Base-by-base conservation (phyloP, 2,113 vertebrate genomes). In the Malurus melanocephalus region DNA sequence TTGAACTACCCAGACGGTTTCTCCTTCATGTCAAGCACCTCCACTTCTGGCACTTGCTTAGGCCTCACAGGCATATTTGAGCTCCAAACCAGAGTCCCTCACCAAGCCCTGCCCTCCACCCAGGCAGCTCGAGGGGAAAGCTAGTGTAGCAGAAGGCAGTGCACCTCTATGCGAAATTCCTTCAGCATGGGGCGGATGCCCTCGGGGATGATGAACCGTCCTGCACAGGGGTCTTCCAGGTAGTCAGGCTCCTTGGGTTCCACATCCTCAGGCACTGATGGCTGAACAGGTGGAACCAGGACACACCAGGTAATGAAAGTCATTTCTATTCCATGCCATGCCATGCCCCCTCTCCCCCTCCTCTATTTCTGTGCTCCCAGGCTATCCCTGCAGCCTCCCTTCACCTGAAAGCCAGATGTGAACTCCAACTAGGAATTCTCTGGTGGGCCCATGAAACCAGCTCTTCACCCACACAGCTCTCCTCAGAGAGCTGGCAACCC, bases 111-210 rank as follows among this genome's bases (percentile, higher is more conserved):
- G 59, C 20, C 43, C 51, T 42, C 49, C 28, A 7, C 55, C 30
- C 48, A 33, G 51, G n/a, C 27, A 80, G 22, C 26, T 32, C 35
- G 1, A 1, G 13, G 7, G 10, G 10, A 8, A 18, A 64, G 33
- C 20, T 51, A 24, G 62, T 24, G 27, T 35, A 13, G 12, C 4
- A 43, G 59, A 17, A 80, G 22, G 30, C 22, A 38, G 46, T 4
- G 0, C 93, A 98, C 98, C 98, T 99, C 99, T 19, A 99, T 98
- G 89, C 97, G 97, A 91, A 99, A 99, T 52, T 98, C 98, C 92
- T 96, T 98, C 89, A 99, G 97, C 53, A 98, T 95, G 0, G 98
- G 99, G 35, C 97, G 97, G 60, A 99, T 97, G 19, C 97, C 98
- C 18, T 98, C 96, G 11, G 98, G 99, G 89, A 99, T 98, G 80